Evolutionary conservation across 1,140 invertebrate species (phyloP).

Genomic region (Matsumurasca onukii): DNA sequence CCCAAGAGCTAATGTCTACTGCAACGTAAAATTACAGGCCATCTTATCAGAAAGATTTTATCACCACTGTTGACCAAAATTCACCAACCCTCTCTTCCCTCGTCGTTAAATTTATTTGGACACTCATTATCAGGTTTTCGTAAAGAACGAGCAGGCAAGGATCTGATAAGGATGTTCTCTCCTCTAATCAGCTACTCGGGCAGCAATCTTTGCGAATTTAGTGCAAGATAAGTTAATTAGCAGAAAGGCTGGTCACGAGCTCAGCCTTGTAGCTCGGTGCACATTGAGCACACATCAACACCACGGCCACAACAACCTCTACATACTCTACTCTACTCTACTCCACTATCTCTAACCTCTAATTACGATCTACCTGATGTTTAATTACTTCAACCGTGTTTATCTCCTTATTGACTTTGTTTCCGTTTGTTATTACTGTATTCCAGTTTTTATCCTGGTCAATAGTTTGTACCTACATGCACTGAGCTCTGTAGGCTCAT

Average conservation of each 20-base stretch:
- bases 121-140: constrained; percentile 6
- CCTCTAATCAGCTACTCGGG: constrained; percentile 11
- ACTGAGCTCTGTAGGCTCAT: no score
- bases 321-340: no score
- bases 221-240: constrained; percentile 25
- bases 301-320: background rate
- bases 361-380: constrained; percentile 10
- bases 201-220: constrained; percentile 16
- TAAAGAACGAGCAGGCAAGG: background rate
- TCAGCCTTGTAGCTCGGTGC: background rate
- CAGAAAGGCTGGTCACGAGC: background rate
- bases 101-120: background rate
- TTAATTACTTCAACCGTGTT: constrained; percentile 10
- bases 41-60: no score
- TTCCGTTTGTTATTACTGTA: constrained; percentile 2
- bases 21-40: no score
- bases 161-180: background rate
- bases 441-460: background rate
- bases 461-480: no score
- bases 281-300: background rate
- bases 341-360: constrained; percentile 3
- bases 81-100: no score
- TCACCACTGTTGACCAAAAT: no score
- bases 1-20: no score
- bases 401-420: constrained; percentile 8